Evolutionary conservation across 2,888 invertebrate species (phyloP), one percentile per base, ranked within the genome.

Genomic region (Hanleya hanleyi): DNA sequence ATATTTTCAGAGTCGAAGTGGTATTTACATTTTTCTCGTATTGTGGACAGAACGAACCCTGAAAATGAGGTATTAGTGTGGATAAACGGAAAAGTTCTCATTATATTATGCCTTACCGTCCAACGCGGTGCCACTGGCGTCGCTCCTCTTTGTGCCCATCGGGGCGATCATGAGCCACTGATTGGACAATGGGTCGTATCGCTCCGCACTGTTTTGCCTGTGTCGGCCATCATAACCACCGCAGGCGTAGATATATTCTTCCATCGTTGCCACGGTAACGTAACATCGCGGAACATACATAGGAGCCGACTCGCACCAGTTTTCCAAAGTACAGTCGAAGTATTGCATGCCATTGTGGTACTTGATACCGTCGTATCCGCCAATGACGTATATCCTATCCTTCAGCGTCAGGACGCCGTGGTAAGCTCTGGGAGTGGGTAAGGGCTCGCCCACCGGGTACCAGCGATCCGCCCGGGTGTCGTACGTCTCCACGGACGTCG

Each of bases 161-260:
- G 96, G 94, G 0, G 96, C 94, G 26, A 97, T 94, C 78, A 96
- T 92, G 0, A 95, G 94, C 91, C 91, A 91, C 89, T 97, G 97
- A 90, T 97, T 97, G 26, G 94, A 94, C 71, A 92, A 92, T 51
- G 95, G 94, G 90, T 96, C 94, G 91, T 96, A 97, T 73, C 94
- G 93, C 90, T 97, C 97, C 0, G 95, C 96, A 0, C 96, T 95
- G 86, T 95, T 95, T 89, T 96, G 95, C 15, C 97, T 93, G 88
- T 94, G 94, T 85, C 96, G 94, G 0, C 91, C 91, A 77, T 91
- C 91, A 76, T 87, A 91, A 0, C 91, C 91, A 0, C 90, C 90
- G 64, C 87, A 87, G 0, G 90, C 91, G 79, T 91, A 92, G 62
- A 91, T 86, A 26, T 76, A 76, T 0, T 84, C 87, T 32, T 85